Evolutionary conservation across 2,113 vertebrate species (phyloP).

Genomic region (Nothoprocta perdicaria): DNA sequence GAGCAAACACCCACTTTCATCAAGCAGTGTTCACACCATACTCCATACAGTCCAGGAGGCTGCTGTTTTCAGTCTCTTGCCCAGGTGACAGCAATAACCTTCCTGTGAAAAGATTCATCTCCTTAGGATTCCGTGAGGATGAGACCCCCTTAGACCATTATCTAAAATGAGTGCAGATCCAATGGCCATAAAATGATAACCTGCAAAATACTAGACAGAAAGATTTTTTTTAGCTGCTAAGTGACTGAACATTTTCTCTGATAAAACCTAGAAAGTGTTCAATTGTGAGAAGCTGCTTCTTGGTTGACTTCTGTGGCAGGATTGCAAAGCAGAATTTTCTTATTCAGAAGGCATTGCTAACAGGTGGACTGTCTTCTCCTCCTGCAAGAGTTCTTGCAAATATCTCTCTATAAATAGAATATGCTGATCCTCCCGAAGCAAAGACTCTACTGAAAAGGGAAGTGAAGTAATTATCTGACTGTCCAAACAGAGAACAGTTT

Average conservation of each 20-base stretch:
- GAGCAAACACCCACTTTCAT: neutral
- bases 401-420: conserved; percentile 49
- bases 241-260: neutral
- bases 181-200: neutral
- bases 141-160: neutral
- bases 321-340: neutral
- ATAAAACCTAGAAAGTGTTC: neutral
- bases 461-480: conserved; percentile 57
- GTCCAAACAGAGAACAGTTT: conserved; percentile 58
- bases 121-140: neutral
- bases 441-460: conserved; percentile 69
- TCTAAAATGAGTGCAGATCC: fast-evolving
- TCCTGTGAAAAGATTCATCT: neutral
- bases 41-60: no score
- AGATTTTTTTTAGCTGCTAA: neutral
- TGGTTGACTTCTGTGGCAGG: neutral
- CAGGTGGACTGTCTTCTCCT: neutral
- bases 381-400: neutral
- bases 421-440: neutral
- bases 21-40: neutral
- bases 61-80: neutral
- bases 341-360: neutral
- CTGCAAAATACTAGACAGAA: neutral
- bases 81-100: neutral
- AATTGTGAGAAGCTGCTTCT: neutral